phyloP scores from a whole-genome alignment of 2,888 invertebrate genomes.

The Esperia sulphurella region DNA sequence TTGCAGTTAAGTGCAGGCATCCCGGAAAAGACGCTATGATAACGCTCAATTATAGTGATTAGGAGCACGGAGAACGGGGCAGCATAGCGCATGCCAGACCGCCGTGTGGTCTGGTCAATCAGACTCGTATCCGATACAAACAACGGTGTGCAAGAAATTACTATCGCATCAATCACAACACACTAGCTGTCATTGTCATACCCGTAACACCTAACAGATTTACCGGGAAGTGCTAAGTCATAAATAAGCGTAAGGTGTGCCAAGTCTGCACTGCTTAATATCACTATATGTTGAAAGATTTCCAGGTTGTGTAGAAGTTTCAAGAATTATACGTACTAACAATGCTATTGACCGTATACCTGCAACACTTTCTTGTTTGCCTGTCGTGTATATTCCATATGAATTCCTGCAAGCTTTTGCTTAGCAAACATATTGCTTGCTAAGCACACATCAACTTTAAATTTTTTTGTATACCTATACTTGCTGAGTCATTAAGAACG shows the following conservation, averaged over 20 bases:
- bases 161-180: slow-evolving; percentile 68
- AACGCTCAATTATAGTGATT: slow-evolving; percentile 57
- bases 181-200: slow-evolving; percentile 53
- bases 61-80: slow-evolving; percentile 41
- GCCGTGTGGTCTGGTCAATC: slow-evolving; percentile 48
- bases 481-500: background rate
- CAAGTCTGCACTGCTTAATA: too few species aligned
- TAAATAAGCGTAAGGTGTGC: too few species aligned
- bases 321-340: too few species aligned
- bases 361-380: too few species aligned
- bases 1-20: slow-evolving; percentile 34
- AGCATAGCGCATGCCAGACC: slow-evolving; percentile 28
- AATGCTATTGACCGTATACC: too few species aligned
- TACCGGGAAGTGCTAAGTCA: slow-evolving; percentile 10
- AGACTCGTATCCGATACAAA: slow-evolving; percentile 69
- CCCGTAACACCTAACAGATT: slow-evolving; percentile 20
- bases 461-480: background rate
- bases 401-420: too few species aligned
- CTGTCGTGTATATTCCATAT: too few species aligned
- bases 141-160: slow-evolving; percentile 70
- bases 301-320: too few species aligned
- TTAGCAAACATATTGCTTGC: background rate
- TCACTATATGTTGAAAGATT: too few species aligned
- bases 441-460: background rate
- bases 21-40: slow-evolving; percentile 44